Evolutionary conservation across 2,113 vertebrate genomes (phyloP).

Genomic region (Gymnocephalus cernua): DNA sequence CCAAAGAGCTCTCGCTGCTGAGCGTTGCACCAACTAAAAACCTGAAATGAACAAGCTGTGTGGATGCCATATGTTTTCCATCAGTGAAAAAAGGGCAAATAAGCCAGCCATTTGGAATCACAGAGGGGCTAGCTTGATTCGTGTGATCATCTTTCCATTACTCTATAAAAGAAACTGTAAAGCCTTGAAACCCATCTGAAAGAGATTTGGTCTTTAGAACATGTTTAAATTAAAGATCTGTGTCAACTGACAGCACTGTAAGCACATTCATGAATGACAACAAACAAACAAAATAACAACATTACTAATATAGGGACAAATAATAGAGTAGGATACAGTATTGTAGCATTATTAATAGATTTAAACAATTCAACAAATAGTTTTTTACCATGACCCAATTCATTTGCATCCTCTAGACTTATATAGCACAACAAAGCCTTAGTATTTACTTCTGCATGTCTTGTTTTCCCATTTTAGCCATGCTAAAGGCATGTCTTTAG

Average conservation of each 20-base stretch:
- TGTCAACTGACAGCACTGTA: conserved; percentile 18
- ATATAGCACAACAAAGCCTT: neutral
- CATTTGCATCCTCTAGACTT: neutral
- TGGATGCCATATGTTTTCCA: conserved; percentile 78
- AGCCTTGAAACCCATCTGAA: conserved; percentile 40
- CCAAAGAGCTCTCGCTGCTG: conserved; percentile 42
- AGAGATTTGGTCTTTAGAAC: conserved; percentile 38
- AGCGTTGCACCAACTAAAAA: conserved; percentile 48
- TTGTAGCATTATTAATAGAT: neutral
- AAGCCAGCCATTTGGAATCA: conserved; percentile 76
- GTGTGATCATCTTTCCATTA: conserved; percentile 75
- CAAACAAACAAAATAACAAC: neutral
- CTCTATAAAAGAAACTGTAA: conserved; percentile 70
- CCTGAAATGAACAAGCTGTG: conserved; percentile 71
- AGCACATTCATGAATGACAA: conserved; percentile 6
- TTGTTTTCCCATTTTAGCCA: neutral
- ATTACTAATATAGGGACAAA: neutral
- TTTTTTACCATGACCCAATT: conserved; percentile 1
- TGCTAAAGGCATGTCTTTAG: neutral
- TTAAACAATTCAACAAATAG: neutral
- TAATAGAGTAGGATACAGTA: neutral
- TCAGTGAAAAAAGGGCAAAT: conserved; percentile 71
- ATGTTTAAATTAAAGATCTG: conserved; percentile 38
- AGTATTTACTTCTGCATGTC: neutral
- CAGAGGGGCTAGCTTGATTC: conserved; percentile 61